Conservation (phyloP, 2,113 vertebrate genomes). For the Naja naja region DNA sequence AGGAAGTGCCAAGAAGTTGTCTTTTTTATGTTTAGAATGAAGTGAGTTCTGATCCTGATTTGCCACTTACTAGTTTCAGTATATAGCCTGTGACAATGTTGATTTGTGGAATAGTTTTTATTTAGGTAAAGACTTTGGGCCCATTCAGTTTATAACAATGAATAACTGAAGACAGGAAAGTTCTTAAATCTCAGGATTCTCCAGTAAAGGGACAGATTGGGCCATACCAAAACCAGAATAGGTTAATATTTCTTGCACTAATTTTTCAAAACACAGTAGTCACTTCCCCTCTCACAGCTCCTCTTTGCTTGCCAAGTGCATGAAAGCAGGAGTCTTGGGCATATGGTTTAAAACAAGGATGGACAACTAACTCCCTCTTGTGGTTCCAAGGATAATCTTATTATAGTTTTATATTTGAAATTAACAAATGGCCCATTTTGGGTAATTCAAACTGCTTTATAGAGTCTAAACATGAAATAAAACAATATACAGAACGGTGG, state of each 20-base stretch:
- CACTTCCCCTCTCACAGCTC: neutral
- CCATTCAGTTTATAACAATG: neutral
- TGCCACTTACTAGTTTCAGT: conserved; percentile 4
- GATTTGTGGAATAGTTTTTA: neutral
- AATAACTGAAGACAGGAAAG: neutral
- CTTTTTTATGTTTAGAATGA: conserved; percentile 32
- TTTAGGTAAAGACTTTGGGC: neutral
- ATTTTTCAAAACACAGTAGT: neutral
- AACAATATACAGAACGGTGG: neutral
- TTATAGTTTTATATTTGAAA: neutral
- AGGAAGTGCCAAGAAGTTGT: neutral
- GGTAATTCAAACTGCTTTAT: neutral
- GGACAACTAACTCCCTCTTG: conserved; percentile 60
- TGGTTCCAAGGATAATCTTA: conserved; percentile 1
- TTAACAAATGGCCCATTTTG: neutral
- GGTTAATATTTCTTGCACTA: neutral
- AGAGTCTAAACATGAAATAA: neutral
- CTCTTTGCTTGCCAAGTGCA: neutral
- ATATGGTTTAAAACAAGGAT: rapidly evolving
- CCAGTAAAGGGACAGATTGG: neutral
- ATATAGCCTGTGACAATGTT: neutral
- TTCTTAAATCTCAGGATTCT: neutral
- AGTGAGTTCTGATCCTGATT: neutral
- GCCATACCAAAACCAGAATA: neutral
- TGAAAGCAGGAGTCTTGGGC: neutral